Evolutionary conservation across 2,797 vertebrate genomes (phyloP).

Genomic region (Spinus pinus): DNA sequence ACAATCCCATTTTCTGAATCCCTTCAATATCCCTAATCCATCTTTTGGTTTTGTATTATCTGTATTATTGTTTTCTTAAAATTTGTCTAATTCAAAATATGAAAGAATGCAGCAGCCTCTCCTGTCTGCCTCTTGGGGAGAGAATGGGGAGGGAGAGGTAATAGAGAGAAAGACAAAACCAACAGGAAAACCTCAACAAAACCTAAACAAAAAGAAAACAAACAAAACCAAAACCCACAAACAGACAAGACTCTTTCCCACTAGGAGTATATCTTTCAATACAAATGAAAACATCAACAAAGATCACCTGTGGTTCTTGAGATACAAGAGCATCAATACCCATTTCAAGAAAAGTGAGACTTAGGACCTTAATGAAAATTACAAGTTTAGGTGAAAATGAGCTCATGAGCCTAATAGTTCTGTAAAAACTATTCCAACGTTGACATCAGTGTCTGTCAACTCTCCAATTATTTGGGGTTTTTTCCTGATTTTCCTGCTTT

Average conservation of each 20-base stretch:
- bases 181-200: background rate
- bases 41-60: background rate
- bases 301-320: background rate
- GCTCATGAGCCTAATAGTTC: background rate
- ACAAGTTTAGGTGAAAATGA: background rate
- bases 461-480: rapidly evolving
- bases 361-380: background rate
- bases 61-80: background rate
- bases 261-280: background rate
- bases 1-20: background rate
- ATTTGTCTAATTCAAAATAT: background rate
- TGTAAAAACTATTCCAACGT: background rate
- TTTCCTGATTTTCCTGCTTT: background rate
- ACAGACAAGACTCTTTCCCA: background rate
- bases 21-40: background rate
- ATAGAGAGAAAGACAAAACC: background rate
- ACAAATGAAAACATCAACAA: background rate
- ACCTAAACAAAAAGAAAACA: background rate
- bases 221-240: background rate
- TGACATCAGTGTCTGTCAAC: background rate
- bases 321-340: background rate
- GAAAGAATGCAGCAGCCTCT: background rate
- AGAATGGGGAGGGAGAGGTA: rapidly evolving
- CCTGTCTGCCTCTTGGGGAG: background rate
- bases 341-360: background rate